Evolutionary conservation across 1,140 invertebrate species (phyloP).

Genomic region (Papilio xuthus): DNA sequence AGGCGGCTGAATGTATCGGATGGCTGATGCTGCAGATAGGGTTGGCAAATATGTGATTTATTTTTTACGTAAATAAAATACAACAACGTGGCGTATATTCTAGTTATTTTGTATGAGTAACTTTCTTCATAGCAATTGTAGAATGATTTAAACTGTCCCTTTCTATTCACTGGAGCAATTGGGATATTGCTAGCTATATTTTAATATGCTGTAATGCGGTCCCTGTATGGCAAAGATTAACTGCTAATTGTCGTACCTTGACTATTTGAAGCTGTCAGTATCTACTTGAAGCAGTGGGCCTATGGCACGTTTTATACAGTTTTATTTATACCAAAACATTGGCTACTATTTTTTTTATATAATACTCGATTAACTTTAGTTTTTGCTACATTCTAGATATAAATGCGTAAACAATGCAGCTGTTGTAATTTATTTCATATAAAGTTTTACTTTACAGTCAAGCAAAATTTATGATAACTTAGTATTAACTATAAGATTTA

Average conservation of each 20-base stretch:
- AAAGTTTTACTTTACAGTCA: background rate
- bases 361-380: background rate
- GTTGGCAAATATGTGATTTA: conserved; percentile 46
- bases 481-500: conserved; percentile 28
- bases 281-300: too few relatives aligned
- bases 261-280: too few relatives aligned
- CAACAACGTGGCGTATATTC: background rate
- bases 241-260: too few relatives aligned
- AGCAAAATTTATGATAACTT: conserved; percentile 5
- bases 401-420: background rate
- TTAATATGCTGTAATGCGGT: too few relatives aligned
- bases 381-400: background rate
- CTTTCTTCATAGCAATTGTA: background rate
- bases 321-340: too few relatives aligned
- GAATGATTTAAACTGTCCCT: background rate
- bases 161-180: too few relatives aligned
- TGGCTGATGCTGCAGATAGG: conserved; percentile 55
- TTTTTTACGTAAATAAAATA: conserved; percentile 31
- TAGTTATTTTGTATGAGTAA: background rate
- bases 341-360: background rate
- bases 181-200: too few relatives aligned
- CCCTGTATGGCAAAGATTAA: too few relatives aligned
- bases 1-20: conserved; percentile 69
- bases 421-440: background rate
- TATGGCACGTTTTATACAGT: too few relatives aligned